Percentiles rank a stretch among this genome's conserved stretches.
phyloP scores from a whole-genome alignment of 2,797 vertebrate species.

The Pantherophis alleghaniensis region DNA sequence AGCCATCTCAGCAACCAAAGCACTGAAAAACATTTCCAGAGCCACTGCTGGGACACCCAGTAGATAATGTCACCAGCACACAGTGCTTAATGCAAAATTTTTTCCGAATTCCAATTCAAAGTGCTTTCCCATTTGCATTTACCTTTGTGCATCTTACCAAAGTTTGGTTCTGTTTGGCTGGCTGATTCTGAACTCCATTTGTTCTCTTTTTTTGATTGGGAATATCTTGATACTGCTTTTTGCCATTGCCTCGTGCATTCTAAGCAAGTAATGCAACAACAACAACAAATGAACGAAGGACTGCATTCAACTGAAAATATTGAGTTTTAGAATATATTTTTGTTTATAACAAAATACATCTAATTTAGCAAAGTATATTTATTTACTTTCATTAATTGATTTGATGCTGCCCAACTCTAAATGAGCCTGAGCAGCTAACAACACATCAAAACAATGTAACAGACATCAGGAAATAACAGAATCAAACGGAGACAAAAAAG shows the following conservation, averaged over 20 bases:
- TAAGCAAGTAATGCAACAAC: constrained; percentile 69
- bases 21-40: neutral
- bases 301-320: neutral
- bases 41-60: no score
- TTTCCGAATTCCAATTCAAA: neutral
- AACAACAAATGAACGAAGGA: constrained; percentile 28
- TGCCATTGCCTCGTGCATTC: constrained; percentile 80
- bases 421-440: neutral
- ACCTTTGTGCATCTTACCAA: constrained; percentile 65
- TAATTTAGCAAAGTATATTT: neutral
- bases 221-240: constrained; percentile 83
- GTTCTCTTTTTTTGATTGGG: constrained; percentile 81
- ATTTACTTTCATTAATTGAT: neutral
- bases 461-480: neutral
- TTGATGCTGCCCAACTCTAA: neutral
- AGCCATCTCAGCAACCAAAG: neutral
- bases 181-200: constrained; percentile 76
- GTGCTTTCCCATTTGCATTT: neutral
- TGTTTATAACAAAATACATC: neutral
- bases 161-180: constrained; percentile 70
- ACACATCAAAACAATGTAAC: neutral
- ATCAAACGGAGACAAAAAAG: neutral
- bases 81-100: neutral
- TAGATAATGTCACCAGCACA: neutral
- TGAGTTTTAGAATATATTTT: neutral